Evolutionary conservation across 2,888 invertebrate genomes (phyloP), one percentile per base, ranked within the genome.

Genomic region (Labia minor): DNA sequence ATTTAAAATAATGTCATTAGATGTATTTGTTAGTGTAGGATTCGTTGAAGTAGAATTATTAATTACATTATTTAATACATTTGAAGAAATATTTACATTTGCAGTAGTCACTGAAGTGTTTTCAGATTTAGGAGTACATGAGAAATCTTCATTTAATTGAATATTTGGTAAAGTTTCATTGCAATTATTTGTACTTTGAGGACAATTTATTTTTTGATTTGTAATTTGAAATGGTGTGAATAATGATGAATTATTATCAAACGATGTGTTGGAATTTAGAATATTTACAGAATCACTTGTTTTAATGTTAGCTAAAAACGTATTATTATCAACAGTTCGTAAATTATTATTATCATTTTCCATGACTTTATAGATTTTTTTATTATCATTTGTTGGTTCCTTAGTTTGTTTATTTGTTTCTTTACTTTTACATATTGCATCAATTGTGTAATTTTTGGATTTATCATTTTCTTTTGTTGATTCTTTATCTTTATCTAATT

Each of bases 391-490:
- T 8, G 19, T 14, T n/a, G 21, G 19, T 19, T 63, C 19, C 21
- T 64, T 64, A n/a, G 21, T 64, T 64, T 33, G 14, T 21, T 21
- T 64, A 33, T 16, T 64, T 16, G 26, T 62, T 68, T 66, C 64
- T 37, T 62, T 63, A 37, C 18, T 63, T 61, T 61, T 64, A 61
- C 66, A 64, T 62, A 66, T 65, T n/a, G 16, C 37, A 19, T 61
- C 63, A 63, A 21, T 68, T 21, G 66, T 18, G n/a, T 49, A 37
- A 68, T 62, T 65, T 65, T 63, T 37, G 11, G 37, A 67, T 62
- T 62, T 66, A 26, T 64, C 61, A 65, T 33, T 64, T 49, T 26
- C 67, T 21, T n/a, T 63, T 65, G 65, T 37, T 64, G n/a, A 20
- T 37, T 61, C 62, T 64, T 61, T 37, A 21, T 21, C 20, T 64